These are phyloP conservation scores for Hippoglossus hippoglossus DNA, from an alignment of 2,797 vertebrate species.

Conservation along the genomic window DNA sequence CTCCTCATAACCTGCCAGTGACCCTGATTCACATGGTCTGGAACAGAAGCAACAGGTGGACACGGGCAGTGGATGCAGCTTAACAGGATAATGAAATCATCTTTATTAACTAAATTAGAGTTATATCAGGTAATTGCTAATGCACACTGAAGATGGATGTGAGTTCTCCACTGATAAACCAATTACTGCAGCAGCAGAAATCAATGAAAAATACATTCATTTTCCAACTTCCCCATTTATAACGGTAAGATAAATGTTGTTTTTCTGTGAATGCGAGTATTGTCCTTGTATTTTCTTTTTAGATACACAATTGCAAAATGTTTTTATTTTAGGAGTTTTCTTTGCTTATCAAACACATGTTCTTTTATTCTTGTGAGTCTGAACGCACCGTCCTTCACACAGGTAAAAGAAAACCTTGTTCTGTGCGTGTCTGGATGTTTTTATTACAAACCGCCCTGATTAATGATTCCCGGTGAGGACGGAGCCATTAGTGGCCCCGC, in stretches of 20 bases:
- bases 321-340: too few species aligned
- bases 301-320: too few species aligned
- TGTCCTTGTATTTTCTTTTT: too few species aligned
- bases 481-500: constrained; percentile 32
- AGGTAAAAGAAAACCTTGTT: too few species aligned
- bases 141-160: constrained; percentile 1
- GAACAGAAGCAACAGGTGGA: background rate
- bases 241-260: background rate
- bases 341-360: too few species aligned
- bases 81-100: background rate
- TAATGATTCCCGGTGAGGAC: constrained; percentile 5
- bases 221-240: background rate
- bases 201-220: background rate
- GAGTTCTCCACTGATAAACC: background rate
- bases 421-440: background rate
- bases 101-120: constrained; percentile 4
- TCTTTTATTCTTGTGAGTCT: too few species aligned
- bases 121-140: background rate
- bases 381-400: too few species aligned
- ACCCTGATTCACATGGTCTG: too few species aligned
- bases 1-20: background rate
- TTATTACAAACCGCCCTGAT: constrained; percentile 22
- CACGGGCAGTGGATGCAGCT: background rate
- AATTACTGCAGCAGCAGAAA: background rate
- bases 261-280: background rate